A percentile compares a stretch with the other conserved stretches of the same genome.
phyloP scores from a whole-genome alignment of 2,797 vertebrate genomes.

The Falco cherrug region DNA sequence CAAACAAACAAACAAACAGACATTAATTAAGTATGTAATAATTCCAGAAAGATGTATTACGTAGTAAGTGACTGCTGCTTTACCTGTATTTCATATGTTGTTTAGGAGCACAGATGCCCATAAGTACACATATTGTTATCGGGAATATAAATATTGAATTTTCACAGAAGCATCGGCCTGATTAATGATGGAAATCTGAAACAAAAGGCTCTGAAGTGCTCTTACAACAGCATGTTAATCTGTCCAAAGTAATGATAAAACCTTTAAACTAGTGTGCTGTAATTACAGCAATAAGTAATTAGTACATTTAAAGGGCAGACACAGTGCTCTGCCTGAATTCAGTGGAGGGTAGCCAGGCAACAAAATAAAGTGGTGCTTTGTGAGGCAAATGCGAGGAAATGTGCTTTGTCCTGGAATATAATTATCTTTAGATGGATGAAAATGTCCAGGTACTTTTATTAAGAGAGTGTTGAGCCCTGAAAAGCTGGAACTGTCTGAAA shows the following conservation, averaged over 20 bases:
- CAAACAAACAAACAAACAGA: background rate
- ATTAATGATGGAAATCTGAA: background rate
- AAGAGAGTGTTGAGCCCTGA: background rate
- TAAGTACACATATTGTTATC: background rate
- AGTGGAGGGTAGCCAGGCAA: background rate
- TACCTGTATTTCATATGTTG: background rate
- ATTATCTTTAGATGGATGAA: background rate
- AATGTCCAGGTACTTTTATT: background rate
- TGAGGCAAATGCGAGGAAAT: background rate
- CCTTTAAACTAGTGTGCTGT: background rate
- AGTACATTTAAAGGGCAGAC: background rate
- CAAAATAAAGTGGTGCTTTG: background rate
- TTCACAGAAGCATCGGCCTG: background rate
- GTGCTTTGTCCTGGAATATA: background rate
- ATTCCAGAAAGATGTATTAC: background rate
- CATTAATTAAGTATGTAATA: background rate
- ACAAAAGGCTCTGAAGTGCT: background rate
- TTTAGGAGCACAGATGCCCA: background rate
- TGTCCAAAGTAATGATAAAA: background rate
- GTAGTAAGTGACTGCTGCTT: background rate
- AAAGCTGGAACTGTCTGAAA: background rate
- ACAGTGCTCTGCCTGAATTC: background rate
- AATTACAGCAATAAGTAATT: conserved; percentile 13
- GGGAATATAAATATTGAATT: background rate
- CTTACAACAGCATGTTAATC: background rate